phyloP scores from a whole-genome alignment of 2,113 vertebrate species.

The Monopterus albus region DNA sequence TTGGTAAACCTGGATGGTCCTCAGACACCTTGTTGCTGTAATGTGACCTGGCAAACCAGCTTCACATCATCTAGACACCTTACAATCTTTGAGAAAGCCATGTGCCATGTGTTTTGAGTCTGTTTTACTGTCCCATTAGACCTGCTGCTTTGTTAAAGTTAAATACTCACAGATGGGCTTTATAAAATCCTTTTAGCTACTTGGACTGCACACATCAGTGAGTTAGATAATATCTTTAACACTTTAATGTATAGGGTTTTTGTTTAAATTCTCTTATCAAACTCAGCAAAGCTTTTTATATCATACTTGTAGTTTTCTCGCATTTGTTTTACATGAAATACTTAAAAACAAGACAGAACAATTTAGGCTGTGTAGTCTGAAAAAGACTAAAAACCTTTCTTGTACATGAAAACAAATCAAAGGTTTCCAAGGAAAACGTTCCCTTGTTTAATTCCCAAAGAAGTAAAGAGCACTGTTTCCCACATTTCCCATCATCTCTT shows the following conservation, averaged over 20 bases:
- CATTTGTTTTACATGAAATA: neutral
- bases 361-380: neutral
- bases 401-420: slow-evolving; percentile 14
- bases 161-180: slow-evolving; percentile 63
- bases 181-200: slow-evolving; percentile 37
- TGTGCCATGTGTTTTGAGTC: slow-evolving; percentile 34
- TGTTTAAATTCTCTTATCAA: neutral
- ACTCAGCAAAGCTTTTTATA: neutral
- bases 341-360: neutral
- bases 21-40: slow-evolving; percentile 18
- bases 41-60: slow-evolving; percentile 2
- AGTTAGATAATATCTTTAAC: neutral
- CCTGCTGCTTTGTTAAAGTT: slow-evolving; percentile 50
- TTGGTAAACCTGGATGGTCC: slow-evolving; percentile 5
- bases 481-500: slow-evolving; percentile 25
- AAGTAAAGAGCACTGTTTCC: slow-evolving; percentile 21
- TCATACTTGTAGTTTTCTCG: neutral
- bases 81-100: slow-evolving; percentile 19
- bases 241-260: neutral
- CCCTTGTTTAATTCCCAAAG: slow-evolving; percentile 30
- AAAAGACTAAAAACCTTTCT: neutral
- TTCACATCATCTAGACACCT: slow-evolving; percentile 12
- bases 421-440: slow-evolving; percentile 23
- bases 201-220: slow-evolving; percentile 24
- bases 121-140: slow-evolving; percentile 56